Conservation (phyloP, 2,113 vertebrate genomes). For the Talpa occidentalis region DNA sequence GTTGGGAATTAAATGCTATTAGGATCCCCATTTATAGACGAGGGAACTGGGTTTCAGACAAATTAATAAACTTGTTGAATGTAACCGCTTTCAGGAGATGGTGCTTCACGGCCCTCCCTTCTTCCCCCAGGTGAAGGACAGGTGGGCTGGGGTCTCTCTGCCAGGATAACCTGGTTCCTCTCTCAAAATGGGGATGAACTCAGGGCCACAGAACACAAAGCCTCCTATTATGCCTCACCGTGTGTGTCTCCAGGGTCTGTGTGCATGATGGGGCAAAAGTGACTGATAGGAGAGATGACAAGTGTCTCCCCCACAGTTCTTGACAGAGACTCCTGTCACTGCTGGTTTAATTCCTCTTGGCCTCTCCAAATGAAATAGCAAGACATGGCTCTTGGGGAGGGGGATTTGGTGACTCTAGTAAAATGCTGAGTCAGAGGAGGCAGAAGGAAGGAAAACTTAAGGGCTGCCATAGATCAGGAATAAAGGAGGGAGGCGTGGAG, state of each 20-base stretch:
- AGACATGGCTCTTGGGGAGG: background rate
- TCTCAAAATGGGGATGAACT: background rate
- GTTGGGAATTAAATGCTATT: background rate
- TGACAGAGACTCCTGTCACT: background rate
- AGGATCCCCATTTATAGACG: background rate
- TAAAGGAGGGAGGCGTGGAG: background rate
- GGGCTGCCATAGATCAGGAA: background rate
- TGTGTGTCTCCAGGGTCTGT: background rate
- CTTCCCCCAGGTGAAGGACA: background rate
- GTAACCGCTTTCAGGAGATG: background rate
- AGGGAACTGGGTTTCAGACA: background rate
- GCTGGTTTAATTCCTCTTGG: background rate
- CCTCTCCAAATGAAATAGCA: background rate
- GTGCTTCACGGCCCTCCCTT: background rate
- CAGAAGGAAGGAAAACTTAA: background rate
- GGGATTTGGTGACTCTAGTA: background rate
- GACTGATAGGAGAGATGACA: background rate
- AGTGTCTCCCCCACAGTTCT: accelerated
- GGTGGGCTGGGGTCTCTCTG: background rate
- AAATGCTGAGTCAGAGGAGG: background rate
- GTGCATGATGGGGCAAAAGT: background rate
- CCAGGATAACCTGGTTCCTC: background rate
- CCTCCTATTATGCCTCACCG: background rate
- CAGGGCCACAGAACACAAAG: accelerated
- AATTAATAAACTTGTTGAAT: background rate